phyloP scores from a whole-genome alignment of 1,140 invertebrate species.

The Nasonia longicornis region DNA sequence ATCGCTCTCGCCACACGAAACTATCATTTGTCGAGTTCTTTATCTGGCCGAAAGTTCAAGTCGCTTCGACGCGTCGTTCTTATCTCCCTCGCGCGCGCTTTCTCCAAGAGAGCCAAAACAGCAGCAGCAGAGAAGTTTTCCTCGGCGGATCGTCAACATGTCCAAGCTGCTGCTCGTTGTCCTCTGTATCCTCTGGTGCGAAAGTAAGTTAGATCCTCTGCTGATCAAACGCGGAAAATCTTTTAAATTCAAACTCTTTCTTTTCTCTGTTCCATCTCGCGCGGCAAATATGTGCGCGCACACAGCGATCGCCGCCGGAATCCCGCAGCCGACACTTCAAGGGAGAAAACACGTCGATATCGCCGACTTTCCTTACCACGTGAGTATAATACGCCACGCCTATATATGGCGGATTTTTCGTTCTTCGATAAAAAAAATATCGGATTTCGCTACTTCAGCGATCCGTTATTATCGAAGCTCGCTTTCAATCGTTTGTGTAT shows the following conservation, averaged over 20 bases:
- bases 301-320: not conserved
- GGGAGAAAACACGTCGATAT: conserved; percentile 40
- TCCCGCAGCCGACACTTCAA: not conserved
- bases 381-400: conserved; percentile 39
- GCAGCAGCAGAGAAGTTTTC: conserved; percentile 27
- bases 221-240: conserved; percentile 10
- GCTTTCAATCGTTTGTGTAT: no score
- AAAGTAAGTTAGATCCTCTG: conserved; percentile 28
- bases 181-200: conserved; percentile 7
- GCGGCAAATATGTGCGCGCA: not conserved
- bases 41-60: conserved; percentile 1
- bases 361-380: conserved; percentile 51
- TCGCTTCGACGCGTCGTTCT: not conserved
- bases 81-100: conserved; percentile 6
- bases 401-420: conserved; percentile 3
- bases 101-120: not conserved
- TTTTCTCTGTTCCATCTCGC: conserved; percentile 18
- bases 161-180: conserved; percentile 18
- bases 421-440: no score
- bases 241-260: conserved; percentile 6
- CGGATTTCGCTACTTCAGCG: no score
- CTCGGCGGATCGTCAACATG: conserved; percentile 36
- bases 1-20: conserved; percentile 5
- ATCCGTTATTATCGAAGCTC: no score
- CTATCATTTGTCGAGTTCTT: conserved; percentile 16